These are phyloP conservation scores for Campodea augens DNA, from an alignment of 1,140 invertebrate species.

Conservation along the genomic window DNA sequence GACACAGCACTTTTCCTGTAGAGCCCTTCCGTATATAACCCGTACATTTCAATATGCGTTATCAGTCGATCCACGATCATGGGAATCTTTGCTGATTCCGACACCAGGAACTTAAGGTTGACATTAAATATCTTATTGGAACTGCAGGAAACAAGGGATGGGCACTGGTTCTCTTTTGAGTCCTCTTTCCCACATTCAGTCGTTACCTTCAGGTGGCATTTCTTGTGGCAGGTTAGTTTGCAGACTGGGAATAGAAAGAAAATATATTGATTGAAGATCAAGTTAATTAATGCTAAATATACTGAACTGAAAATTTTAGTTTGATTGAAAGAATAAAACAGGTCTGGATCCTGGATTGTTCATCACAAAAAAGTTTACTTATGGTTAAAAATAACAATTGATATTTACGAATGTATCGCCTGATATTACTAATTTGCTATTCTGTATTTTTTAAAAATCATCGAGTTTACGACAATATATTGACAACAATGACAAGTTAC, in stretches of 20 bases:
- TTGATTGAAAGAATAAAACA: too few relatives aligned
- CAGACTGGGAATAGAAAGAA: slow-evolving; percentile 47
- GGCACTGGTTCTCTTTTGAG: slow-evolving; percentile 16
- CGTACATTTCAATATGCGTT: slow-evolving; percentile 74
- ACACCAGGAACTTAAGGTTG: slow-evolving; percentile 26
- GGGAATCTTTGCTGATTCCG: slow-evolving; percentile 52
- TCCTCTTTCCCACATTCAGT: slow-evolving; percentile 26
- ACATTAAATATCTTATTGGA: slow-evolving; percentile 32
- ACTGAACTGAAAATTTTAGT: too few relatives aligned
- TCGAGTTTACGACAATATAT: too few relatives aligned
- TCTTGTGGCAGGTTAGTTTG: slow-evolving; percentile 85
- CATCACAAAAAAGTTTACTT: too few relatives aligned
- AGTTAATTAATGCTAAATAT: too few relatives aligned
- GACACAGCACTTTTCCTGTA: slow-evolving; percentile 81
- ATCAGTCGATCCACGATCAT: slow-evolving; percentile 70
- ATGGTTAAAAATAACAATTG: too few relatives aligned
- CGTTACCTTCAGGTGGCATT: slow-evolving; percentile 56
- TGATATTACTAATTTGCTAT: too few relatives aligned
- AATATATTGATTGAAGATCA: slow-evolving; percentile 1
- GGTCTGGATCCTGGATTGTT: too few relatives aligned
- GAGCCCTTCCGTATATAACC: slow-evolving; percentile 78
- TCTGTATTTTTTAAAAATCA: too few relatives aligned
- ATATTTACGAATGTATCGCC: too few relatives aligned
- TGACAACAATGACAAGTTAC: too few relatives aligned
- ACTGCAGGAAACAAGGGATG: slow-evolving; percentile 31